phyloP scores from a whole-genome alignment of 2,113 vertebrate genomes.

The Percopsis transmontana region DNA sequence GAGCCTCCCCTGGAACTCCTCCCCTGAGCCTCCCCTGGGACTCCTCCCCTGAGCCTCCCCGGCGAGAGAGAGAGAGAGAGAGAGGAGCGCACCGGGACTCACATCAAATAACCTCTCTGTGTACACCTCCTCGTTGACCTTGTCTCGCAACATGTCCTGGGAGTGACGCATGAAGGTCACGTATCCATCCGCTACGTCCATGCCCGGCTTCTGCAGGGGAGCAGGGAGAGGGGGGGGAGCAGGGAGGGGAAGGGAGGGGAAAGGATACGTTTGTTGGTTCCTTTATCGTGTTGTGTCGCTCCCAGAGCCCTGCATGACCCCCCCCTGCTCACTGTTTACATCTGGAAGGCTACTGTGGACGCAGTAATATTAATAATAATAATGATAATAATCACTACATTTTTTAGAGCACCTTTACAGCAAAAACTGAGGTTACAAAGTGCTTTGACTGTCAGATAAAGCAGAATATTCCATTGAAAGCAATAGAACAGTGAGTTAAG shows the following conservation, averaged over 20 bases:
- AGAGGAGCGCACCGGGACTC: constrained; percentile 78
- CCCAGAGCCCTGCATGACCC: too few species aligned
- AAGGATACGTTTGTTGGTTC: too few species aligned
- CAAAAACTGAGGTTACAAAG: too few species aligned
- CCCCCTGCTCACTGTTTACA: too few species aligned
- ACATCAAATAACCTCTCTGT: constrained; percentile 99
- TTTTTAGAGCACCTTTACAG: too few species aligned
- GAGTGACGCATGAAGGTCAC: constrained; percentile 98
- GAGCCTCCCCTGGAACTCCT: background rate
- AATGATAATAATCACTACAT: too few species aligned
- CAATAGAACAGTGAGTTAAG: too few species aligned
- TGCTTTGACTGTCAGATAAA: too few species aligned
- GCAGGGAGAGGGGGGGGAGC: background rate
- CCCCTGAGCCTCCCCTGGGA: background rate
- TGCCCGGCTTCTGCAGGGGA: constrained; percentile 90
- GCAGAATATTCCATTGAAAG: too few species aligned
- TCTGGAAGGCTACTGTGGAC: too few species aligned
- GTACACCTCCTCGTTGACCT: constrained; percentile 99
- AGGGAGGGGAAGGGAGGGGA: background rate
- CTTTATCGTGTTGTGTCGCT: too few species aligned
- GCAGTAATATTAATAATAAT: too few species aligned
- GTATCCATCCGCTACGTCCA: constrained; percentile 97
- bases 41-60: background rate
- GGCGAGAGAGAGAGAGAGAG: constrained; percentile 71
- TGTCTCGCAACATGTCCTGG: constrained; percentile 99